These are phyloP conservation scores for Sebastes matsubarae DNA, from an alignment of 2,797 vertebrate genomes.

Conservation along the genomic window DNA sequence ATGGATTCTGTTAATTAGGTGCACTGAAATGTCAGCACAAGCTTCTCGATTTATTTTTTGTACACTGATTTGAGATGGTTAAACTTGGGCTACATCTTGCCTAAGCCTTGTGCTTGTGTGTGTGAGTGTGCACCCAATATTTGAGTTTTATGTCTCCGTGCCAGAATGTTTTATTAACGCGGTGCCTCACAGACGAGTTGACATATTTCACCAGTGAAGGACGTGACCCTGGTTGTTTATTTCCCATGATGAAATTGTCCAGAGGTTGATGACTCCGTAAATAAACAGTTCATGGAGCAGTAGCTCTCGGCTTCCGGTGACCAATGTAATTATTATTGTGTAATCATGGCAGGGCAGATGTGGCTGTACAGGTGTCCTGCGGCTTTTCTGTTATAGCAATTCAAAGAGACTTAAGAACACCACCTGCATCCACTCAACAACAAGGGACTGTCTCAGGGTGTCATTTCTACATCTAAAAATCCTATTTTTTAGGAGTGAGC, in stretches of 20 bases:
- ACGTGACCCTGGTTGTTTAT: conserved; percentile 89
- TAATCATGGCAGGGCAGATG: conserved; percentile 57
- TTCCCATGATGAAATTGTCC: conserved; percentile 87
- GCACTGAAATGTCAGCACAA: conserved; percentile 33
- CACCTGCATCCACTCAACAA: neutral
- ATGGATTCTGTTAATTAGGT: conserved; percentile 50
- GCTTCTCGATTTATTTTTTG: conserved; percentile 9
- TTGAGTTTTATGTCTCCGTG: conserved; percentile 79
- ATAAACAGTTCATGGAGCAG: conserved; percentile 83
- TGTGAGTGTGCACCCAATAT: conserved; percentile 56
- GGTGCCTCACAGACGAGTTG: conserved; percentile 71
- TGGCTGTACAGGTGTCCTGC: conserved; percentile 18
- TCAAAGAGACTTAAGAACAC: neutral
- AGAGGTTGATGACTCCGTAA: conserved; percentile 86
- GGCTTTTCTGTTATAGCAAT: conserved; percentile 6
- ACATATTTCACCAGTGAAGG: conserved; percentile 89
- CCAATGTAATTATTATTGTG: conserved; percentile 65
- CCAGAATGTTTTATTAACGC: conserved; percentile 81
- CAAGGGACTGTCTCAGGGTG: neutral
- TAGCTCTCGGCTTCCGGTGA: conserved; percentile 62
- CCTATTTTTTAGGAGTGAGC: neutral
- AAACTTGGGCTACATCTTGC: conserved; percentile 28
- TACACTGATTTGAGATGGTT: conserved; percentile 7
- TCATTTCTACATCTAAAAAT: neutral
- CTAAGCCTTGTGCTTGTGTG: conserved; percentile 39